Percentiles rank a stretch among this genome's conserved stretches.
Evolutionary conservation across 2,888 invertebrate genomes (phyloP).

Genomic region (Melanchra persicariae): DNA sequence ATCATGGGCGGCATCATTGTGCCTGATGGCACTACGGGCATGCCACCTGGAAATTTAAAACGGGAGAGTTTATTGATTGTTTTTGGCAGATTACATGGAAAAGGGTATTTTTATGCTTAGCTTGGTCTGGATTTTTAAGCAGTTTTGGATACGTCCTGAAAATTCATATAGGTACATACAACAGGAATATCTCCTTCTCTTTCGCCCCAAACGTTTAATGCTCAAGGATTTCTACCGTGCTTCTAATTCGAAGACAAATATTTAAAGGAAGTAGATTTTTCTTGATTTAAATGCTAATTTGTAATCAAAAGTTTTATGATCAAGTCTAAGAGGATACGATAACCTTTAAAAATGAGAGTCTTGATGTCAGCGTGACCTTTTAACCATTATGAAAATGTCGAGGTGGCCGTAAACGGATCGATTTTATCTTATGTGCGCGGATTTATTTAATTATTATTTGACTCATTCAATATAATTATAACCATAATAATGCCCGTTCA

Average conservation of each 20-base stretch:
- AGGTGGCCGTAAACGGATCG: slow-evolving; percentile 9
- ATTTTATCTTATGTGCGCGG: slow-evolving; percentile 18
- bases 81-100: neutral
- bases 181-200: neutral
- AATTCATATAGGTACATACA: neutral
- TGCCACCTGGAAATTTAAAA: slow-evolving; percentile 83
- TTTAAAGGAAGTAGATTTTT: too few species aligned
- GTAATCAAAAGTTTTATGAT: neutral
- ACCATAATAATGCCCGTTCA: too few species aligned
- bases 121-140: too few species aligned
- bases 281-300: neutral
- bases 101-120: neutral
- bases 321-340: neutral
- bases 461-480: slow-evolving; percentile 10
- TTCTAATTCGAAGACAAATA: neutral
- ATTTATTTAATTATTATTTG: slow-evolving; percentile 15
- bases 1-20: slow-evolving; percentile 94
- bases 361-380: slow-evolving; percentile 45
- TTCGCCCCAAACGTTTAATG: neutral
- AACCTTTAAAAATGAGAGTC: slow-evolving; percentile 20
- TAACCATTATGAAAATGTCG: slow-evolving; percentile 27
- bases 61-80: neutral
- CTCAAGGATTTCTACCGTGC: neutral
- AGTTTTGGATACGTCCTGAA: neutral
- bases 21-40: slow-evolving; percentile 97